Evolutionary conservation across 1,140 invertebrate genomes (phyloP).

Genomic region (Scaptodrosophila lebanonensis): DNA sequence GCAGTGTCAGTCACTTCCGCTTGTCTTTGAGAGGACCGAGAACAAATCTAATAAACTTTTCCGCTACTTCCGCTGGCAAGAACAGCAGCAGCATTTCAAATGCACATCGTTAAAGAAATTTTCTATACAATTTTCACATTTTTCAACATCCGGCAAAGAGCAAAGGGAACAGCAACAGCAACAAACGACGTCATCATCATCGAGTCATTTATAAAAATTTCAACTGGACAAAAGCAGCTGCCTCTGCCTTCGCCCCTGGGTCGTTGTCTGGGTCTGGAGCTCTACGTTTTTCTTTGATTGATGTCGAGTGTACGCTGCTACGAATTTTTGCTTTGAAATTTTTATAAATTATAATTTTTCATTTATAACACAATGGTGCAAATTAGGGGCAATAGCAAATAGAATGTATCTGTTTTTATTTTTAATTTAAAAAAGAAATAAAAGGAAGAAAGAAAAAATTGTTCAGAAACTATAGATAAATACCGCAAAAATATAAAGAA

Average conservation of each 20-base stretch:
- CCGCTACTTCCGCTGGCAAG: constrained; percentile 39
- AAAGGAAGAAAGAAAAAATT: no score
- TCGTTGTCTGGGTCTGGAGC: constrained; percentile 12
- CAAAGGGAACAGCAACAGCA: not conserved
- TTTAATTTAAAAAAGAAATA: no score
- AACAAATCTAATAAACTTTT: constrained; percentile 53
- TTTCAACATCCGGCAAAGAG: constrained; percentile 28
- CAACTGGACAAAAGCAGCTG: constrained; percentile 17
- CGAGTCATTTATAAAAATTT: constrained; percentile 40
- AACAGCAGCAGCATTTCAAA: constrained; percentile 21
- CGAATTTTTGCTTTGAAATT: constrained; percentile 62
- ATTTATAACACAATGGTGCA: no score
- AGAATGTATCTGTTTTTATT: no score
- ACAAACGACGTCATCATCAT: constrained; percentile 17
- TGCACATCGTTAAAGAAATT: constrained; percentile 41
- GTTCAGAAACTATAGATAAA: no score
- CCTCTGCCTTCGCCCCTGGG: constrained; percentile 13
- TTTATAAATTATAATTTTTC: constrained; percentile 71
- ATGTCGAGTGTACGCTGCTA: constrained; percentile 62
- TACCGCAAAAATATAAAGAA: no score
- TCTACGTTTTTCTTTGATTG: constrained; percentile 63
- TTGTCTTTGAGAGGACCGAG: constrained; percentile 25
- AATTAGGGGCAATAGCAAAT: no score
- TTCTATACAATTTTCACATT: constrained; percentile 60
- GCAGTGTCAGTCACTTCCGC: constrained; percentile 15